These are phyloP conservation scores for Pituophis catenifer DNA, from an alignment of 2,113 vertebrate genomes.

Conservation along the genomic window DNA sequence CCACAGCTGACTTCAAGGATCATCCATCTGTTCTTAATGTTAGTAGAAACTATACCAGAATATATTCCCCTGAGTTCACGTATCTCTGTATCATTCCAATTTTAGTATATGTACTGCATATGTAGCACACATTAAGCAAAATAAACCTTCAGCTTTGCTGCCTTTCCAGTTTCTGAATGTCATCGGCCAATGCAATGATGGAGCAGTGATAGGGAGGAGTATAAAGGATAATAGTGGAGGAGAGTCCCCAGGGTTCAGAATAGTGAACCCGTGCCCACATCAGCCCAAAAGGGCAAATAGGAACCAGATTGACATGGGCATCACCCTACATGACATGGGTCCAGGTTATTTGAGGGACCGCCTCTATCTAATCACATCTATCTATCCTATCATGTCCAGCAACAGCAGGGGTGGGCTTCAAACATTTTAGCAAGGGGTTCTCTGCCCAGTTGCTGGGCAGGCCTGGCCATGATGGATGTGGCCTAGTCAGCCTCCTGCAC, in stretches of 20 bases:
- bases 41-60: not conserved
- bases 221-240: not conserved
- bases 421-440: too few species aligned
- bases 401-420: not conserved
- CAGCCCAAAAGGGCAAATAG: not conserved
- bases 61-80: not conserved
- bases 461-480: too few species aligned
- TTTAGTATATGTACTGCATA: not conserved
- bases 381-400: not conserved
- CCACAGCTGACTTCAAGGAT: not conserved
- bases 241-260: too few species aligned
- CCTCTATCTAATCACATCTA: not conserved
- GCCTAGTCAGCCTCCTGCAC: too few species aligned
- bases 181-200: not conserved
- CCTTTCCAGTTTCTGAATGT: not conserved
- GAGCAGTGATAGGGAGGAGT: not conserved
- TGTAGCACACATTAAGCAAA: not conserved
- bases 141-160: not conserved
- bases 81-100: too few species aligned
- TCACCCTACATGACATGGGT: not conserved
- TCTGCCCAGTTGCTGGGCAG: too few species aligned
- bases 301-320: not conserved
- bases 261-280: not conserved
- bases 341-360: not conserved
- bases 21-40: not conserved